Percentiles rank a stretch among this genome's conserved stretches.
phyloP scores from a whole-genome alignment of 2,888 invertebrate species.

The Lysandra bellargus region DNA sequence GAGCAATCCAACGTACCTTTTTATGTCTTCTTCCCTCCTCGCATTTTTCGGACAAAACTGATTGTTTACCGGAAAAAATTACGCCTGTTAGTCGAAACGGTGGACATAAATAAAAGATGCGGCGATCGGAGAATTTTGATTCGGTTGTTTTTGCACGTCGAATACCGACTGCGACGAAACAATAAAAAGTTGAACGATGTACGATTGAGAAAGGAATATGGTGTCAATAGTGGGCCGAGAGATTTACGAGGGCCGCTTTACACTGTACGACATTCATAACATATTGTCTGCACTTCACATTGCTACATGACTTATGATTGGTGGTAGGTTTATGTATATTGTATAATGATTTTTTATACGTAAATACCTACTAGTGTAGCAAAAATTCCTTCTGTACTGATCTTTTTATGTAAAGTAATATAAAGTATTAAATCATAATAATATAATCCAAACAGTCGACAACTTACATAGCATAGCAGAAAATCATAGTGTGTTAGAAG shows the following conservation, averaged over 20 bases:
- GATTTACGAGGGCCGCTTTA: constrained; percentile 59
- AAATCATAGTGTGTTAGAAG: too few species aligned
- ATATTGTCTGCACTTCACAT: not conserved
- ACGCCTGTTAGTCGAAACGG: constrained; percentile 76
- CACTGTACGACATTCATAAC: constrained; percentile 42
- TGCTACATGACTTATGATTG: not conserved
- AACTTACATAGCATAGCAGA: too few species aligned
- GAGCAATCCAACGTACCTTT: constrained; percentile 63
- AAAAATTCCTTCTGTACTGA: not conserved
- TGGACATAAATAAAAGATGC: constrained; percentile 76
- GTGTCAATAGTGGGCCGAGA: constrained; percentile 58
- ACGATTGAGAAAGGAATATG: constrained; percentile 67
- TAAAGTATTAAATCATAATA: too few species aligned
- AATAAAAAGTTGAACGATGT: constrained; percentile 61
- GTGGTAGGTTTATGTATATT: not conserved
- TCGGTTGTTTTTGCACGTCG: constrained; percentile 65
- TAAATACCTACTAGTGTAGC: not conserved
- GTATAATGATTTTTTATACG: not conserved
- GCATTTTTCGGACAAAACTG: constrained; percentile 79
- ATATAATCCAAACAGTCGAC: too few species aligned
- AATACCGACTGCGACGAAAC: constrained; percentile 63
- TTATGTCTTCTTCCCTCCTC: constrained; percentile 73
- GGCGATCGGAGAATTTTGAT: constrained; percentile 73
- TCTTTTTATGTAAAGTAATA: too few species aligned
- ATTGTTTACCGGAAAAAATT: constrained; percentile 81